Base-by-base conservation (phyloP, 2,888 invertebrate species). In the Petrophora chlorosata region DNA sequence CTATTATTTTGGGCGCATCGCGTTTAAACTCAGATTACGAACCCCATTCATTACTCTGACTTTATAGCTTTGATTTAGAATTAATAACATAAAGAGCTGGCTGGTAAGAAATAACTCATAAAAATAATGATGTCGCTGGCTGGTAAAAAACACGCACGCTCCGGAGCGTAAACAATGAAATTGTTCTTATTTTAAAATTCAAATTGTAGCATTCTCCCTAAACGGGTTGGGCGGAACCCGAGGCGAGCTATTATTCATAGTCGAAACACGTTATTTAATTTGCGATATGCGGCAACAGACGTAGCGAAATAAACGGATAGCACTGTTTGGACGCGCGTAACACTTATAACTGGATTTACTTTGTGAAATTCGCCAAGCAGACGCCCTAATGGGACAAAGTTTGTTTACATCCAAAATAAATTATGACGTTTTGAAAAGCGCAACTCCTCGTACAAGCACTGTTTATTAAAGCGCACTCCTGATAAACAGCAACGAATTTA, bases 341-440 rank as follows among this genome's bases (percentile, higher is more conserved):
- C 82, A 77, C 76, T 78, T 80, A 73, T 86, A 88, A 88, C 79
- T 85, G 71, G 79, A 85, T 88, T 88, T 85, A 79, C 75, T 83
- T 81, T 83, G 82, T 81, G 76, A 74, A 79, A 77, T 79, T 75
- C 73, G 70, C 67, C 79, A 80, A 80, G 83, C 81, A 79, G 63
- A 71, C 69, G 67, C 70, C 63, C 67, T 79, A 81, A 82, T 78
- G 75, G 76, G 76, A 78, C 79, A 77, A 71, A 79, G 81, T 84
- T 50, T 39, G 49, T 49, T 43, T 84, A 78, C 78, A 83, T 77
- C 73, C 72, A 70, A 79, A 84, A 76, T 76, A 76, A 73, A 82
- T 84, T 79, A 79, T 65, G 59, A 67, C 65, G 45, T 67, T 67
- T 70, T 64, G 70, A 65, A 67, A 72, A 67, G 68, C 46, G 67